These are phyloP conservation scores for Salticus scenicus DNA, from an alignment of 2,888 invertebrate species.

Conservation along the genomic window DNA sequence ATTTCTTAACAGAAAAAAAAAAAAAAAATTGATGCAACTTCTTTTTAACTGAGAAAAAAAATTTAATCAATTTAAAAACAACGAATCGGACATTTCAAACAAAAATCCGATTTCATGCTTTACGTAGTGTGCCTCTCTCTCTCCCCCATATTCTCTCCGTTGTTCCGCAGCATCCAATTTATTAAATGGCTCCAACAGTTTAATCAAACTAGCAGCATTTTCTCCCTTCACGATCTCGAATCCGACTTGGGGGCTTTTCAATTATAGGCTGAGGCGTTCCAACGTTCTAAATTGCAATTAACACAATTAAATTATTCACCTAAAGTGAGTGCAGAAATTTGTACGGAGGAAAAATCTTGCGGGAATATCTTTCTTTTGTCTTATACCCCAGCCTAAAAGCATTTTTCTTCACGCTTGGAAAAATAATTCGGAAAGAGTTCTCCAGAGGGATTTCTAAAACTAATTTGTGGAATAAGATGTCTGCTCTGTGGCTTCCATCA, in stretches of 20 bases:
- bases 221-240: conserved; percentile 15
- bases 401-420: conserved; percentile 11
- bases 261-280: conserved; percentile 15
- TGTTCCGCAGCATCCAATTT: not conserved
- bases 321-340: conserved; percentile 21
- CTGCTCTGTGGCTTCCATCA: not conserved
- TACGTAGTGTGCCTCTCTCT: not conserved
- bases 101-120: too few species aligned
- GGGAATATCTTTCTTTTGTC: not conserved
- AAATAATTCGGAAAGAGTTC: not conserved
- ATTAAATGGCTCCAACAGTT: conserved; percentile 13
- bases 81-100: too few species aligned
- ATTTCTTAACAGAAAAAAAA: too few species aligned
- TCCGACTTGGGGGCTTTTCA: conserved; percentile 42
- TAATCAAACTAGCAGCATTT: conserved; percentile 41
- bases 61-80: too few species aligned
- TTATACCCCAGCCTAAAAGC: not conserved
- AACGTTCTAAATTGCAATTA: conserved; percentile 43
- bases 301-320: conserved; percentile 46
- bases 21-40: too few species aligned
- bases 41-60: too few species aligned
- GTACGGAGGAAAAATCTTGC: not conserved
- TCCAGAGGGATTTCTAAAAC: conserved; percentile 7
- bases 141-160: not conserved
- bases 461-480: conserved; percentile 5